These are phyloP conservation scores for Trichogramma dendrolimi DNA, from an alignment of 2,888 invertebrate genomes.

Conservation along the genomic window DNA sequence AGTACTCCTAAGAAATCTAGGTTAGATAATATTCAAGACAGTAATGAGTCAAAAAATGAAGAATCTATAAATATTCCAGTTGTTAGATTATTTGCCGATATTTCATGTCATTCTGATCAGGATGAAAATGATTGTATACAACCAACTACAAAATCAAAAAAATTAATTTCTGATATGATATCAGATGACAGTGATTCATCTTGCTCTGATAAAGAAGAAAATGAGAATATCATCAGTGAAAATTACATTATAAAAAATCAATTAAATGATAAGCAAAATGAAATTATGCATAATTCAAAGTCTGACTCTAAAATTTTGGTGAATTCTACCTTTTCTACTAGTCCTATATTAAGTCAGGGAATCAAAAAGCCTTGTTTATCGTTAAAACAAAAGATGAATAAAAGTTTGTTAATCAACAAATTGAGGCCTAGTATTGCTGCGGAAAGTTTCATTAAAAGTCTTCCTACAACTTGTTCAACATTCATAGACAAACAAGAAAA, in stretches of 20 bases:
- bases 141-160: background rate
- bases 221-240: background rate
- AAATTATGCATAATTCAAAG: background rate
- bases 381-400: conserved; percentile 14
- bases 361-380: conserved; percentile 15
- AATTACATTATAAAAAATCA: background rate
- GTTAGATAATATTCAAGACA: background rate
- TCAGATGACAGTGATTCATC: conserved; percentile 1
- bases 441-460: conserved; percentile 20
- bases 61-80: conserved; percentile 15
- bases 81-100: conserved; percentile 20
- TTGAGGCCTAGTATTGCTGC: conserved; percentile 4
- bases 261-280: background rate
- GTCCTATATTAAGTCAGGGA: conserved; percentile 31
- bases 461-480: conserved; percentile 40
- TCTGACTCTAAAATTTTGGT: background rate
- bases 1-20: conserved; percentile 28
- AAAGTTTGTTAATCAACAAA: background rate
- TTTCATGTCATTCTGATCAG: background rate
- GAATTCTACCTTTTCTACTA: conserved; percentile 4
- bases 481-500: conserved; percentile 32
- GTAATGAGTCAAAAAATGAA: conserved; percentile 1
- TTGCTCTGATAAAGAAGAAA: background rate
- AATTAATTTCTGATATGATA: background rate
- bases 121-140: conserved; percentile 15